Evolutionary conservation across 2,888 invertebrate genomes (phyloP).

Genomic region (Mycalesis mineus): DNA sequence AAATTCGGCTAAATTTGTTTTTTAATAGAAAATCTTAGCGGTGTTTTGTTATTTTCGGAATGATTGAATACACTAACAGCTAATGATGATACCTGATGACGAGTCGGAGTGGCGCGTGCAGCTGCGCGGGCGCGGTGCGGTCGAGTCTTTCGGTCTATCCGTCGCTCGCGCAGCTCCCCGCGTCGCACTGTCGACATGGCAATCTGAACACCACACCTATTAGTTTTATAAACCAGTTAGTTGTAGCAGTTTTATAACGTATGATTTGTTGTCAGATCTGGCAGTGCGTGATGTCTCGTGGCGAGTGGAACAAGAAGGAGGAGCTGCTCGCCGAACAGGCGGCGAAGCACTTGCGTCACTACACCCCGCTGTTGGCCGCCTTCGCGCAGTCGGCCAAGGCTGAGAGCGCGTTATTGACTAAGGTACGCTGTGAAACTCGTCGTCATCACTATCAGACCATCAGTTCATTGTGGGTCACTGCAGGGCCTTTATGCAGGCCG

Average conservation of each 20-base stretch:
- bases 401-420: slow-evolving; percentile 91
- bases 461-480: too few species aligned
- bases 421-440: slow-evolving; percentile 63
- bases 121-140: slow-evolving; percentile 36
- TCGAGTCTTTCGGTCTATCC: slow-evolving; percentile 55
- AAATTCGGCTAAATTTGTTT: too few species aligned
- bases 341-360: slow-evolving; percentile 90
- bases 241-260: not conserved
- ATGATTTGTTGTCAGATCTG: slow-evolving; percentile 83
- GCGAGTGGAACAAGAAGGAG: slow-evolving; percentile 99
- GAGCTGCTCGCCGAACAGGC: slow-evolving; percentile 97
- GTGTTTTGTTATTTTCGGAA: too few species aligned
- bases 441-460: not conserved
- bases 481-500: too few species aligned
- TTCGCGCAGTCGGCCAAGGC: slow-evolving; percentile 92
- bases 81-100: slow-evolving; percentile 77
- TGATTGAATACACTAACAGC: too few species aligned
- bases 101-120: slow-evolving; percentile 59
- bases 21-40: too few species aligned
- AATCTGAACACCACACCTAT: slow-evolving; percentile 48
- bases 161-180: slow-evolving; percentile 33
- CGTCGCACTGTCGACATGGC: slow-evolving; percentile 61
- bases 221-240: not conserved
- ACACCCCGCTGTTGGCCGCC: slow-evolving; percentile 90
- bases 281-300: slow-evolving; percentile 95